phyloP scores from a whole-genome alignment of 2,888 invertebrate species.

The Trachelus stipa region DNA sequence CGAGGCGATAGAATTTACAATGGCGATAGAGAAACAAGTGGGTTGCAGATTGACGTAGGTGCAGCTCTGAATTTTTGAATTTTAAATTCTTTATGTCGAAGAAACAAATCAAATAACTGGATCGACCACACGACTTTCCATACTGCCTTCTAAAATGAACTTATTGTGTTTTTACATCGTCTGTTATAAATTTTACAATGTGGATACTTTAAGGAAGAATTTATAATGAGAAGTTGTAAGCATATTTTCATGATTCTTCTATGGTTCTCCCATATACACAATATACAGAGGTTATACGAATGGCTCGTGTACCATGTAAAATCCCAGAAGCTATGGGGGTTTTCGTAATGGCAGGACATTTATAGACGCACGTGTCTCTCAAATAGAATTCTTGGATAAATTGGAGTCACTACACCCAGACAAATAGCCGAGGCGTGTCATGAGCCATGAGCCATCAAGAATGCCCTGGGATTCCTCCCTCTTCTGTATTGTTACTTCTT shows the following conservation, averaged over 20 bases:
- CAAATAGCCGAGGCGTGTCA: conserved; percentile 16
- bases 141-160: neutral
- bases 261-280: neutral
- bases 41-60: neutral
- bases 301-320: conserved; percentile 7
- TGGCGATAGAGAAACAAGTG: neutral
- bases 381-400: conserved; percentile 21
- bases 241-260: neutral
- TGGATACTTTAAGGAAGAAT: neutral
- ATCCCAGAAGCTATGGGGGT: conserved; percentile 18
- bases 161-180: neutral
- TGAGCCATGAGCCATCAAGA: conserved; percentile 1
- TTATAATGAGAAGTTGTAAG: neutral
- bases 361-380: conserved; percentile 14
- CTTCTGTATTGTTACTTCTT: neutral
- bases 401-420: conserved; percentile 10
- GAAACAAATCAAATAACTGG: neutral
- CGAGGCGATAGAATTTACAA: neutral
- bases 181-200: neutral
- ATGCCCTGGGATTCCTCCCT: conserved; percentile 1
- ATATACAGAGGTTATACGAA: neutral
- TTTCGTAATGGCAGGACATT: conserved; percentile 19
- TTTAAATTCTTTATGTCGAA: neutral
- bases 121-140: neutral
- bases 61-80: neutral